phyloP scores from a whole-genome alignment of 2,113 vertebrate species.

The Saguinus imperator region DNA sequence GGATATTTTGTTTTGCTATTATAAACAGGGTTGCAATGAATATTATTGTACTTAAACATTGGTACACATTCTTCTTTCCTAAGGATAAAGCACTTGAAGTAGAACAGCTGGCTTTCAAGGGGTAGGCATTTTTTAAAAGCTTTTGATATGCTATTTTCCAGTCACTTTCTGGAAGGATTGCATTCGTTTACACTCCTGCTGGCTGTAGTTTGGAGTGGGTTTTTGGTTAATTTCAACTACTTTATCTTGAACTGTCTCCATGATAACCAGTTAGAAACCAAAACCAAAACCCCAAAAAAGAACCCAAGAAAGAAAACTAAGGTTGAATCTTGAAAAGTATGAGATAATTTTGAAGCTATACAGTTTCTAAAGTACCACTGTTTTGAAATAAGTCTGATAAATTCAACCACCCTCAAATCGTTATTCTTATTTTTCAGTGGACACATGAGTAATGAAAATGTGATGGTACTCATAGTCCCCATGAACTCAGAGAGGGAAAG shows the following conservation, averaged over 20 bases:
- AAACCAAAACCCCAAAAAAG: conserved; percentile 2
- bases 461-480: not conserved
- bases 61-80: not conserved
- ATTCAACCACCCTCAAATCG: not conserved
- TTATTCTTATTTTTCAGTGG: conserved; percentile 26
- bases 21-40: not conserved
- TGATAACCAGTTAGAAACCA: conserved; percentile 44
- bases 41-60: conserved; percentile 19
- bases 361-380: not conserved
- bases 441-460: conserved; percentile 3
- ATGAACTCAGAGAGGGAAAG: not conserved
- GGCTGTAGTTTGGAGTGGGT: not conserved
- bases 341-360: conserved; percentile 33
- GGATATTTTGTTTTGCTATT: conserved; percentile 50
- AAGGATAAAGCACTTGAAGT: not conserved
- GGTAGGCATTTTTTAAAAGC: not conserved
- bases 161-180: not conserved
- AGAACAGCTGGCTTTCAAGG: conserved; percentile 37
- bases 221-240: conserved; percentile 47
- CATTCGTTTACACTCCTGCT: not conserved
- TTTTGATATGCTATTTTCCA: not conserved
- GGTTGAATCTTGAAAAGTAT: conserved; percentile 45
- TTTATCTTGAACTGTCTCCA: conserved; percentile 17
- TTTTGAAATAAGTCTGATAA: conserved; percentile 43
- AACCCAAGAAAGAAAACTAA: conserved; percentile 24